Evolutionary conservation across 2,888 invertebrate species (phyloP).

Genomic region (Lycia hirtaria): DNA sequence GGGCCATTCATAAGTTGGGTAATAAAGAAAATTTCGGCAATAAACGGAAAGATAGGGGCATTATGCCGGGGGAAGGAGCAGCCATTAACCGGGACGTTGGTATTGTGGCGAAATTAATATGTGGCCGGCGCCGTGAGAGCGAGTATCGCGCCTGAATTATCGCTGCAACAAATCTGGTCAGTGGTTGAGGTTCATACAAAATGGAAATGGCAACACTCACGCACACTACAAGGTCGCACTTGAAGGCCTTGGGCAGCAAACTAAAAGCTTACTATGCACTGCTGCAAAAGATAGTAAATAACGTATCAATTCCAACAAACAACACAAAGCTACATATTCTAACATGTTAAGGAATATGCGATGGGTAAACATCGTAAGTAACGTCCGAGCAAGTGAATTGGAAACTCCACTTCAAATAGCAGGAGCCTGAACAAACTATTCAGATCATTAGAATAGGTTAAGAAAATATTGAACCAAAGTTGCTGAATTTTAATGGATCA

Average conservation of each 20-base stretch:
- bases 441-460: background rate
- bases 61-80: conserved; percentile 45
- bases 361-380: no score
- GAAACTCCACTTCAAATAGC: no score
- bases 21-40: conserved; percentile 67
- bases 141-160: conserved; percentile 32
- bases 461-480: background rate
- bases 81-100: conserved; percentile 59
- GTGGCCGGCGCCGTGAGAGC: conserved; percentile 41
- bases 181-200: background rate
- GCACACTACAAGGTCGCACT: background rate
- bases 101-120: conserved; percentile 62
- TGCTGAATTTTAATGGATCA: no score
- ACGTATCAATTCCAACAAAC: no score
- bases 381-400: no score
- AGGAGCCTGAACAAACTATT: no score
- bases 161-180: conserved; percentile 7
- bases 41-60: conserved; percentile 58
- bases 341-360: no score
- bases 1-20: conserved; percentile 60
- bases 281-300: no score
- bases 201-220: background rate
- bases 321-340: no score
- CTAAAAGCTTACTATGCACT: no score
- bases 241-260: background rate